phyloP scores from a whole-genome alignment of 2,797 vertebrate genomes.

The Premnoplex brunnescens region DNA sequence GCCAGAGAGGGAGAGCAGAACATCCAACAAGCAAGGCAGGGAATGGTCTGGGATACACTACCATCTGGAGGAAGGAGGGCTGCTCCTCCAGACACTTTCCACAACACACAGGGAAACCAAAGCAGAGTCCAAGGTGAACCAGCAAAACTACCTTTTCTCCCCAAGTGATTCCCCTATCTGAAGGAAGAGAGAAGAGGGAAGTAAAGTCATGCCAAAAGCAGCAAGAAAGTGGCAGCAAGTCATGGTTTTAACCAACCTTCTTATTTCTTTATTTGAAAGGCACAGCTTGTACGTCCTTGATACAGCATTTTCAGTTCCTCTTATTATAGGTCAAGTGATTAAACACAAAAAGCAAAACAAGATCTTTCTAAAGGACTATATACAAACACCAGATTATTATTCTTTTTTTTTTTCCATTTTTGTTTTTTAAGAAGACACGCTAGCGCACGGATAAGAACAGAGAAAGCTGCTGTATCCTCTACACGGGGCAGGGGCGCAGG shows the following conservation, averaged over 20 bases:
- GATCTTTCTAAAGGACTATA: conserved; percentile 75
- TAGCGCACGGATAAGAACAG: conserved; percentile 68
- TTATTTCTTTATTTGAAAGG: conserved; percentile 81
- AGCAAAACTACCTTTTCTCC: not conserved
- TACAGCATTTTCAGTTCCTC: conserved; percentile 72
- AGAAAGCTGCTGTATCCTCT: conserved; percentile 75
- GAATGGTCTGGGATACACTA: fast-evolving
- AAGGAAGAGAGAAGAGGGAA: not conserved
- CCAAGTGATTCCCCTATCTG: fast-evolving
- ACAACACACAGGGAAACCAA: not conserved
- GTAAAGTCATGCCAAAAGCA: not conserved
- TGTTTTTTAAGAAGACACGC: conserved; percentile 68
- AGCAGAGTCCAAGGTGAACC: not conserved
- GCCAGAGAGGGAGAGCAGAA: not conserved
- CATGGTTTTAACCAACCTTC: conserved; percentile 71
- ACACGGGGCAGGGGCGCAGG: not conserved
- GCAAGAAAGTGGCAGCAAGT: not conserved
- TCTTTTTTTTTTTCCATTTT: not conserved
- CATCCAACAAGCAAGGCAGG: not conserved
- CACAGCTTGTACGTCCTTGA: conserved; percentile 77
- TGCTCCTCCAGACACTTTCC: not conserved
- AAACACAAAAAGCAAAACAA: conserved; percentile 73
- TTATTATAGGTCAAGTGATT: conserved; percentile 65
- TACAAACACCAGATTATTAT: conserved; percentile 73
- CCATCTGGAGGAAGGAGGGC: not conserved